Evolutionary conservation across 2,888 invertebrate genomes (phyloP).

Genomic region (Synergus umbraculus): DNA sequence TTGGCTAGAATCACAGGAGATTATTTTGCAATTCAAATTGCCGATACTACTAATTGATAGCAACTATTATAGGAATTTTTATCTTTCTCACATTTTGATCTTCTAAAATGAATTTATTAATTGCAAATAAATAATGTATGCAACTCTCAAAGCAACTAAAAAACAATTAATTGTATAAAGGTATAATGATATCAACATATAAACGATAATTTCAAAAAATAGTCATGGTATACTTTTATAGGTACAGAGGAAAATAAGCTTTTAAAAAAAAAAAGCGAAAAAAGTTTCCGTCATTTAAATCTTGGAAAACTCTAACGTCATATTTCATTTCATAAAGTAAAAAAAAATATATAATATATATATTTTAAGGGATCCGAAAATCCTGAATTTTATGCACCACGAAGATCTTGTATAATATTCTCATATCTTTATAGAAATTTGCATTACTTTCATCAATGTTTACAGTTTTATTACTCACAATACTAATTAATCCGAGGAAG

Average conservation of each 20-base stretch:
- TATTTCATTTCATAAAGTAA: no score
- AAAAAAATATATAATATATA: no score
- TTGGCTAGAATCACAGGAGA: constrained; percentile 3
- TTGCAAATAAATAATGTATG: background rate
- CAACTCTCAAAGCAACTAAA: background rate
- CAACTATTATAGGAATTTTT: background rate
- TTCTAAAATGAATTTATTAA: background rate
- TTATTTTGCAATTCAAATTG: background rate
- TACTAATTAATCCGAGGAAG: background rate
- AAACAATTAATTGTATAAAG: background rate
- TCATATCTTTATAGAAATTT: background rate
- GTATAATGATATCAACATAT: background rate
- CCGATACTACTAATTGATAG: background rate
- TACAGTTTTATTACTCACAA: background rate
- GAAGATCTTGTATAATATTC: no score
- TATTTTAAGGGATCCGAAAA: no score
- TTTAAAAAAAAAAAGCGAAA: no score
- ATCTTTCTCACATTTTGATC: background rate
- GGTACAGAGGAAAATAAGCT: background rate
- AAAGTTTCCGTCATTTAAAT: no score
- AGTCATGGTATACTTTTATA: constrained; percentile 1
- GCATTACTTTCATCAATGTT: constrained; percentile 3
- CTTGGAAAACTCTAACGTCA: no score
- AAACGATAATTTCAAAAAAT: background rate
- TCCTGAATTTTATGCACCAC: no score